These are phyloP conservation scores for Oreochromis mossambicus DNA, from an alignment of 2,797 vertebrate genomes.

Conservation along the genomic window DNA sequence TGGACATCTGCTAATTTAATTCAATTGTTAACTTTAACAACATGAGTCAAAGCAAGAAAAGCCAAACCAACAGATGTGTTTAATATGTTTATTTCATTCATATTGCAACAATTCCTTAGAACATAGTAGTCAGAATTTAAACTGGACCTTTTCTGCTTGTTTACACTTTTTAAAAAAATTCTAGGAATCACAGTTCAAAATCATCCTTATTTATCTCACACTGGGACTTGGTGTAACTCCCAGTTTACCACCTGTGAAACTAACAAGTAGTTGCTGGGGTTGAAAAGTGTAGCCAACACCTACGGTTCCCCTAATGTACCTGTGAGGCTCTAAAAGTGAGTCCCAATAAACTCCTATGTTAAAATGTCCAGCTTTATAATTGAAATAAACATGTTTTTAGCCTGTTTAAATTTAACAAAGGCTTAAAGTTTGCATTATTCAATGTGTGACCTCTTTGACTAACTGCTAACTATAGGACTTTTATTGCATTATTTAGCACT, in stretches of 20 bases:
- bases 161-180: not conserved
- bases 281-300: not conserved
- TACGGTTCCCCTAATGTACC: not conserved
- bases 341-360: not conserved
- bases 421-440: not conserved
- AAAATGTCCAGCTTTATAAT: not conserved
- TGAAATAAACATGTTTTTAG: not conserved
- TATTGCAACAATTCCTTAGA: not conserved
- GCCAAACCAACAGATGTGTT: not conserved
- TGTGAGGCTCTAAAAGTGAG: not conserved
- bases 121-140: not conserved
- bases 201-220: not conserved
- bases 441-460: not conserved
- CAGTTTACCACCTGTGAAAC: not conserved
- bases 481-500: not conserved
- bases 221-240: not conserved
- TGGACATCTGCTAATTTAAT: not conserved
- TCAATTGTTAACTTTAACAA: not conserved
- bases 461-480: not conserved
- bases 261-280: not conserved
- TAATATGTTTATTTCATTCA: slow-evolving; percentile 1
- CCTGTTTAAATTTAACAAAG: not conserved
- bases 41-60: not conserved
- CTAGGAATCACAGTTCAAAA: not conserved
- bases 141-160: not conserved